Base-by-base conservation (phyloP, 2,888 invertebrate species). In the Thecocarcelia acutangulata region DNA sequence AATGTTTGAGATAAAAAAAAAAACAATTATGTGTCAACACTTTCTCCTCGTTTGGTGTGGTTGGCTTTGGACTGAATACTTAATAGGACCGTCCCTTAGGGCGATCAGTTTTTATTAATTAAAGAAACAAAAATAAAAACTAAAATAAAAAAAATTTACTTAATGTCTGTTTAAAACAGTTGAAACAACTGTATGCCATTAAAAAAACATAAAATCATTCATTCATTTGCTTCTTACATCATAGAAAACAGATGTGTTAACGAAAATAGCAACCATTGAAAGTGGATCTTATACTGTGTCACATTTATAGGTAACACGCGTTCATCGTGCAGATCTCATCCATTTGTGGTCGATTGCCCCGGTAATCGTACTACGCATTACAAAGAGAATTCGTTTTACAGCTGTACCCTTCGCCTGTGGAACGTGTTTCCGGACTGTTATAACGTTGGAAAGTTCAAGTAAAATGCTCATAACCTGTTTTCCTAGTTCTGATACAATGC, bases 111-210 rank as follows among this genome's bases (percentile, higher is more conserved):
- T 24, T 37, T 64, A 48, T 64, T 63, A 64, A 56, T 61, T 72
- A 40, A 48, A 42, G 40, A n/a, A 12, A 24, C 48, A 46, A 52
- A 54, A 40, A 52, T 44, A 44, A 0, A 54, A 40, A 61, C 37
- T 33, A 46, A 56, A 19, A 54, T n/a, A n/a, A 0, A 17, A 42
- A 15, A 52, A 11, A 59, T 72, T 68, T 72, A 75, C 70, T 59
- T 70, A 76, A 76, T 68, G 9, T 9, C 72, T 80, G 72, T 80
- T 76, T 68, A 76, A 76, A 63, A 63, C 52, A 68, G 52, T 66
- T 66, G 61, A 72, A 76, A 80, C 66, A 80, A 72, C 61, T 72
- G 72, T 68, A 72, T 42, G 44, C 72, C 33, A 3, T 33, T 33
- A 33, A 9, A 8, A 28, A 33, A 33, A 33, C 33, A 33, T 48